These are phyloP conservation scores for Squalus acanthias DNA, from an alignment of 2,797 vertebrate species.

Conservation along the genomic window DNA sequence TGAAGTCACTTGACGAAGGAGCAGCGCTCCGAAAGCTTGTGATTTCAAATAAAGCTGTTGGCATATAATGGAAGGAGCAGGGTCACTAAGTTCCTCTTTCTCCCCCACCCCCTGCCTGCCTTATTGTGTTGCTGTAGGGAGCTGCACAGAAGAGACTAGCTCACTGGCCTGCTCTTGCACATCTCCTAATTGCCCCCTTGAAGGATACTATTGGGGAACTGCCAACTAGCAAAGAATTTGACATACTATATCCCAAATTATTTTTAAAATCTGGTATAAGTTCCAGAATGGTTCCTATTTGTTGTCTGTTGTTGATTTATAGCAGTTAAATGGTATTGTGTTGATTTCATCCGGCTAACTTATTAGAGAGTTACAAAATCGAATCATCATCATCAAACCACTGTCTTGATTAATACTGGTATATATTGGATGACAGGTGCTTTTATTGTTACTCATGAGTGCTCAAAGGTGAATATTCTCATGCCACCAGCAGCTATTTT, in stretches of 20 bases:
- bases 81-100: not conserved
- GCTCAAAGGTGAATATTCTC: not conserved
- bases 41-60: too few relatives aligned
- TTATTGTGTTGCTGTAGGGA: not conserved
- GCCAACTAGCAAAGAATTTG: not conserved
- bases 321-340: not conserved
- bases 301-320: not conserved
- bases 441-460: not conserved
- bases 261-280: not conserved
- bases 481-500: not conserved
- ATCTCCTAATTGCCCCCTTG: not conserved
- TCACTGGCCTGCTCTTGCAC: not conserved
- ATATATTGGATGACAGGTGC: not conserved
- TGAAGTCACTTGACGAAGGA: too few relatives aligned
- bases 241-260: not conserved
- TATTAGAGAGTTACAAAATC: not conserved
- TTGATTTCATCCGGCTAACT: not conserved
- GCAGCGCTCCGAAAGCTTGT: too few relatives aligned
- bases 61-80: not conserved
- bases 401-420: not conserved
- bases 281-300: not conserved
- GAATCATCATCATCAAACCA: not conserved
- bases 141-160: not conserved
- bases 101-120: not conserved
- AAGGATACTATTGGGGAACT: too few relatives aligned